phyloP scores from a whole-genome alignment of 2,797 vertebrate species.

The Nyctibius grandis region DNA sequence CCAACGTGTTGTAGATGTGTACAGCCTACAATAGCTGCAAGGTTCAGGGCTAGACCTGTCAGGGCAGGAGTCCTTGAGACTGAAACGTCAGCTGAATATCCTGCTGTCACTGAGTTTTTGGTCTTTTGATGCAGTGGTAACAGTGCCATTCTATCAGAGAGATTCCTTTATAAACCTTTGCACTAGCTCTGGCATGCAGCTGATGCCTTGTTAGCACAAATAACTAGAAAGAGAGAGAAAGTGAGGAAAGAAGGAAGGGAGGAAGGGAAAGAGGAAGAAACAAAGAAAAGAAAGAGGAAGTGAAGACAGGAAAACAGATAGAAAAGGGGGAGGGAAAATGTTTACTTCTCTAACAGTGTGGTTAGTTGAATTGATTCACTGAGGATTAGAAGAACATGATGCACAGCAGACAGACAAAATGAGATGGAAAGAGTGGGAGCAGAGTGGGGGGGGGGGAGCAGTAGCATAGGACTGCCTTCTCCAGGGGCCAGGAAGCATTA shows the following conservation, averaged over 20 bases:
- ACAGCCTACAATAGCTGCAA: not conserved
- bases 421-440: not conserved
- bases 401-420: not conserved
- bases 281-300: not conserved
- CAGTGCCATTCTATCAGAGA: not conserved
- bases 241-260: not conserved
- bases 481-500: not conserved
- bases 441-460: not conserved
- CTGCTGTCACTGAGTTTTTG: not conserved
- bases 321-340: not conserved
- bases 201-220: not conserved
- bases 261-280: not conserved
- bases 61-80: not conserved
- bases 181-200: not conserved
- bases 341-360: not conserved
- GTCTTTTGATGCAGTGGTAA: not conserved
- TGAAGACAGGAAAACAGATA: not conserved
- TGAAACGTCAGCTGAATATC: not conserved
- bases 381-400: not conserved
- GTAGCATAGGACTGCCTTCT: not conserved
- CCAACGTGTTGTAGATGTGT: not conserved
- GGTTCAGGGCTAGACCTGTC: not conserved
- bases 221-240: not conserved
- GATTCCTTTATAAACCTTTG: not conserved
- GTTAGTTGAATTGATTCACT: not conserved